These are phyloP conservation scores for Pelecanus crispus DNA, from an alignment of 2,113 vertebrate genomes.

Conservation along the genomic window DNA sequence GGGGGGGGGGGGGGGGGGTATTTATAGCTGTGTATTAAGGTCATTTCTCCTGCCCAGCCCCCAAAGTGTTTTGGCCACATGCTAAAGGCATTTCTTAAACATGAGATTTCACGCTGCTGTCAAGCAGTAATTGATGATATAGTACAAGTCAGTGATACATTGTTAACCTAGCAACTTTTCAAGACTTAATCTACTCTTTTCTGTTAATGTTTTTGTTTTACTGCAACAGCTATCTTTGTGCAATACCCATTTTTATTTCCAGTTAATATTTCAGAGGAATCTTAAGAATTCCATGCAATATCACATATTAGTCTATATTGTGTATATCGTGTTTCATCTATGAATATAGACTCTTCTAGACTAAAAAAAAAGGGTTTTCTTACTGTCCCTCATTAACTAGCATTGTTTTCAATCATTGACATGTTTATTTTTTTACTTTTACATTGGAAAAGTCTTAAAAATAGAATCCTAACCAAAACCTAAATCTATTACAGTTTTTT, in stretches of 20 bases:
- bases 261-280: not conserved
- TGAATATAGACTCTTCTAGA: not conserved
- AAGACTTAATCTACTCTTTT: not conserved
- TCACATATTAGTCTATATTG: not conserved
- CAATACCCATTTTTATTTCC: not conserved
- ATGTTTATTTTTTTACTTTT: not conserved
- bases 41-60: not conserved
- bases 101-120: not conserved
- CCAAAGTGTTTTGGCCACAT: not conserved
- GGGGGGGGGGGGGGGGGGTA: too few relatives aligned
- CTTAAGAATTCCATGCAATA: not conserved
- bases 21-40: not conserved
- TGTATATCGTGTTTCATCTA: not conserved
- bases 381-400: not conserved
- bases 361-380: not conserved
- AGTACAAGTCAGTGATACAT: not conserved
- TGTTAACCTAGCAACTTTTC: not conserved
- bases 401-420: not conserved
- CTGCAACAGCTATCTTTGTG: not conserved
- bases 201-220: not conserved
- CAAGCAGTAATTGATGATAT: not conserved
- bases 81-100: not conserved
- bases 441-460: not conserved
- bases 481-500: not conserved
- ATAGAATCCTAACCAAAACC: not conserved